phyloP scores from a whole-genome alignment of 1,140 invertebrate species.

The Tetramorium alpestre region DNA sequence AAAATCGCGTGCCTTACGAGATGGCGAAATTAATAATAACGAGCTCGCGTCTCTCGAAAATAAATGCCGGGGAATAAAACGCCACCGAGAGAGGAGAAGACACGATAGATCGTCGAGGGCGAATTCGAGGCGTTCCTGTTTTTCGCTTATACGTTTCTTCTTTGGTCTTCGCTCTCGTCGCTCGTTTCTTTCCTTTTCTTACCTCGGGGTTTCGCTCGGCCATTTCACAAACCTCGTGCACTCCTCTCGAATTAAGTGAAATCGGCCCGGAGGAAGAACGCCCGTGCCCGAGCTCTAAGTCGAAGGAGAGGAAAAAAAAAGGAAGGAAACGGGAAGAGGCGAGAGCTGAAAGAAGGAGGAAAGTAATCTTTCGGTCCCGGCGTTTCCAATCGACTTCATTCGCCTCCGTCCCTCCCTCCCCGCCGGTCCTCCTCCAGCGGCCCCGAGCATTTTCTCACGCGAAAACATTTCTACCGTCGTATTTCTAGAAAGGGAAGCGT shows the following conservation, averaged over 20 bases:
- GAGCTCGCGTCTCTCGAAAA: conserved; percentile 12
- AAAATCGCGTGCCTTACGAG: conserved; percentile 10
- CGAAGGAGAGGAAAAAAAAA: neutral
- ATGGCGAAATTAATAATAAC: conserved; percentile 50
- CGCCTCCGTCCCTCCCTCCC: conserved; percentile 29
- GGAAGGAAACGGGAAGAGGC: neutral
- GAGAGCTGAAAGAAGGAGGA: conserved; percentile 62
- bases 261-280: conserved; percentile 76
- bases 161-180: conserved; percentile 61
- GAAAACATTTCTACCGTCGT: conserved; percentile 71
- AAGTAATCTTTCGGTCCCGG: conserved; percentile 76
- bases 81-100: conserved; percentile 6
- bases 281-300: conserved; percentile 50
- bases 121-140: conserved; percentile 29
- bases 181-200: conserved; percentile 36
- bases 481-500: conserved; percentile 54
- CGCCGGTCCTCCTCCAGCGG: conserved; percentile 38
- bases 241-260: conserved; percentile 76
- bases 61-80: conserved; percentile 14
- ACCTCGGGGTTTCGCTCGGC: conserved; percentile 28
- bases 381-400: conserved; percentile 81
- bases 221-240: conserved; percentile 68
- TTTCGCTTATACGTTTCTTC: conserved; percentile 43
- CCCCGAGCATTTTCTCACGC: conserved; percentile 72
- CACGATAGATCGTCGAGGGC: conserved; percentile 33